Evolutionary conservation across 2,888 invertebrate species (phyloP).

Genomic region (Drosophila limbata): DNA sequence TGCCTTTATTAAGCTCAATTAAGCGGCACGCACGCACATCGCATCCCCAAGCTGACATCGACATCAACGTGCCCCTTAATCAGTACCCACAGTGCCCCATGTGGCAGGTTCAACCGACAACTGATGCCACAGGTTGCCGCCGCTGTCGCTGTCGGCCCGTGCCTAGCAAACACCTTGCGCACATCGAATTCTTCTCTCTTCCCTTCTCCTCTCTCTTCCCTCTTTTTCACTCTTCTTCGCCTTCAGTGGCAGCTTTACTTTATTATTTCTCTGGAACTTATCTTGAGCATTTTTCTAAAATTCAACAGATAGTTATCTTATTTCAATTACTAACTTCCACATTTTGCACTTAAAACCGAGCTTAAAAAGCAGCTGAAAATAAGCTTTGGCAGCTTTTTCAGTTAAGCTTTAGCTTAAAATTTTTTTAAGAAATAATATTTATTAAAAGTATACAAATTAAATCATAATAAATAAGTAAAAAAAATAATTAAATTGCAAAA

Average conservation of each 20-base stretch:
- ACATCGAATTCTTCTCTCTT: neutral
- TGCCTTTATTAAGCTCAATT: constrained; percentile 67
- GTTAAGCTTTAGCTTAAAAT: neutral
- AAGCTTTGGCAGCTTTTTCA: neutral
- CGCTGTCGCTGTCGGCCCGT: constrained; percentile 33
- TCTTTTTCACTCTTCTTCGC: neutral
- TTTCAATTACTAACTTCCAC: constrained; percentile 19
- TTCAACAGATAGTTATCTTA: constrained; percentile 13
- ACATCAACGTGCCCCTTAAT: constrained; percentile 35
- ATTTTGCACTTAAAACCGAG: neutral
- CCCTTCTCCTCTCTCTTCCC: no score
- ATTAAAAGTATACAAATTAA: no score
- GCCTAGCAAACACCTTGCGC: constrained; percentile 63
- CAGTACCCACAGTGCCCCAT: constrained; percentile 25
- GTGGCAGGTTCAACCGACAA: constrained; percentile 22
- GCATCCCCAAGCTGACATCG: constrained; percentile 21
- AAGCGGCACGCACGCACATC: constrained; percentile 66
- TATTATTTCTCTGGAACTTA: constrained; percentile 12
- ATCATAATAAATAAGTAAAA: no score
- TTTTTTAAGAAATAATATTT: no score
- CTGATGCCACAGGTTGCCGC: constrained; percentile 16
- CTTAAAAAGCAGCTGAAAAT: constrained; percentile 12
- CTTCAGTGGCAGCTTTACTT: neutral
- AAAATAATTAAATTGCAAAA: no score
- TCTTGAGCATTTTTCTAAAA: constrained; percentile 1